These are phyloP conservation scores for Varanus komodoensis DNA, from an alignment of 2,113 vertebrate genomes.

Conservation along the genomic window DNA sequence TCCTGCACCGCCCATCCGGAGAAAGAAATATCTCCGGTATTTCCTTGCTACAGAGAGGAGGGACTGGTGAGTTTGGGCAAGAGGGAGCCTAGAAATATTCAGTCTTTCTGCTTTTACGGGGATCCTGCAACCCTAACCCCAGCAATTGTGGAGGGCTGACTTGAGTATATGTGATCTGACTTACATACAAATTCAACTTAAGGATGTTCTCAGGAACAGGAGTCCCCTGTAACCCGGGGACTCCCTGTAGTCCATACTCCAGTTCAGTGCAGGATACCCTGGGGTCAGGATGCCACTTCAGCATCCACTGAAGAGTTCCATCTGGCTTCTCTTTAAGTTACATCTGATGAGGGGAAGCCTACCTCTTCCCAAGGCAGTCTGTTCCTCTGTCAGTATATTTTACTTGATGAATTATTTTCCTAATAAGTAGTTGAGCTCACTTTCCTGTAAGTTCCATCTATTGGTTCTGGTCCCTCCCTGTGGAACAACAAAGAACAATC, in stretches of 20 bases:
- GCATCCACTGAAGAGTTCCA: not conserved
- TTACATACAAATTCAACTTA: too few species aligned
- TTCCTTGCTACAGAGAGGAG: too few species aligned
- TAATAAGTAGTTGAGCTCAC: not conserved
- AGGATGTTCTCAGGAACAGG: too few species aligned
- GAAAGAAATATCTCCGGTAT: too few species aligned
- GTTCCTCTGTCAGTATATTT: not conserved
- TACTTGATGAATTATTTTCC: not conserved
- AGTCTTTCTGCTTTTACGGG: too few species aligned
- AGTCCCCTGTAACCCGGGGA: too few species aligned
- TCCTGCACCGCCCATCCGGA: too few species aligned
- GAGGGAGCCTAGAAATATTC: too few species aligned
- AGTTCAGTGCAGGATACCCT: not conserved
- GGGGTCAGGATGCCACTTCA: not conserved
- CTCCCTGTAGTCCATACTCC: not conserved
- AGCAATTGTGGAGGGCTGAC: too few species aligned
- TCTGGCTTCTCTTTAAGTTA: not conserved
- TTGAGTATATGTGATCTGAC: too few species aligned
- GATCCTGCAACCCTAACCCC: too few species aligned
- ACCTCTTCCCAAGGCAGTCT: not conserved
- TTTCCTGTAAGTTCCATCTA: not conserved
- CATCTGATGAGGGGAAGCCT: not conserved
- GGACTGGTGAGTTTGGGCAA: too few species aligned
- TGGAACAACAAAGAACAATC: not conserved
- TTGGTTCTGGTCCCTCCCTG: not conserved